Conservation (phyloP, 2,888 invertebrate genomes). For the Artemia sp. region DNA sequence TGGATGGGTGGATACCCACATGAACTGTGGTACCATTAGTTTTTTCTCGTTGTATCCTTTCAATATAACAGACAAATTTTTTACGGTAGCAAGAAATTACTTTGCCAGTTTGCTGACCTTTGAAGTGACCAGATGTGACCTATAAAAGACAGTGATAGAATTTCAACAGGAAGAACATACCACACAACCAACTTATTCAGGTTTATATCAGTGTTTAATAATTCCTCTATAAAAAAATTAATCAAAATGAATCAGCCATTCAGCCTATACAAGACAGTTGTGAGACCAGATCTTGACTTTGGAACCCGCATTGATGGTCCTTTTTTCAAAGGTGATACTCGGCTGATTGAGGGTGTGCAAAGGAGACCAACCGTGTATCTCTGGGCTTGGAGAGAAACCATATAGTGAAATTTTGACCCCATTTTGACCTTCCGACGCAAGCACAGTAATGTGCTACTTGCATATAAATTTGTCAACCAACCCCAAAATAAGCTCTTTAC, state of each 20-base stretch:
- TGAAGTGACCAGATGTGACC: constrained; percentile 96
- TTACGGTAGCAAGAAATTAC: constrained; percentile 96
- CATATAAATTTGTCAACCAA: no score
- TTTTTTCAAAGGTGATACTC: no score
- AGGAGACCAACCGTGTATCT: no score
- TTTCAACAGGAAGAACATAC: constrained; percentile 20
- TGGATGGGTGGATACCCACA: constrained; percentile 97
- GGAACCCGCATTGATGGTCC: no score
- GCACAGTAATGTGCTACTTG: no score
- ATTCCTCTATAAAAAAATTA: background rate
- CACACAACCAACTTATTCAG: background rate
- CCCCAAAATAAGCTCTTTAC: no score
- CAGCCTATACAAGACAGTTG: background rate
- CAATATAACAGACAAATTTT: constrained; percentile 96
- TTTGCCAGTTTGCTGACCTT: constrained; percentile 97
- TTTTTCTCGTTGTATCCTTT: constrained; percentile 97
- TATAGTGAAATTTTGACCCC: no score
- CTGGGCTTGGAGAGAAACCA: no score
- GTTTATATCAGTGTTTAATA: background rate
- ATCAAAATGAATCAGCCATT: background rate
- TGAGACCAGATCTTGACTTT: no score
- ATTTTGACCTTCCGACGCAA: no score
- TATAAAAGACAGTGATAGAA: constrained; percentile 32
- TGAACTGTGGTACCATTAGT: constrained; percentile 96
- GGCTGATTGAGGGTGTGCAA: no score